Percentiles rank a stretch among this genome's conserved stretches.
phyloP scores from a whole-genome alignment of 2,113 vertebrate genomes.

The Thunnus thynnus region DNA sequence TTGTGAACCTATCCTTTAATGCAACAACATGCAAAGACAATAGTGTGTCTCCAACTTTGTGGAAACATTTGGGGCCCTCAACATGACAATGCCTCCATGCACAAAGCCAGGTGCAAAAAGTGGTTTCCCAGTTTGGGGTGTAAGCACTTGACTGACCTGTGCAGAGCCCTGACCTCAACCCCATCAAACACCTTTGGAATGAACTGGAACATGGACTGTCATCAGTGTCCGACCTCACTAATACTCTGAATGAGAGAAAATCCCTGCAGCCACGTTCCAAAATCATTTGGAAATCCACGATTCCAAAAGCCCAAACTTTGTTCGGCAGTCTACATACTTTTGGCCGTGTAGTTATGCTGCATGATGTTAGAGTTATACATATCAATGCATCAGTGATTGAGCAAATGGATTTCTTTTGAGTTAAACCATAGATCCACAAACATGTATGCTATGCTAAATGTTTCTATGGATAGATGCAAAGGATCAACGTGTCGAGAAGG shows the following conservation, averaged over 20 bases:
- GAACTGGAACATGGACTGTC: constrained; percentile 1
- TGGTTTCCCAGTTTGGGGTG: constrained; percentile 2
- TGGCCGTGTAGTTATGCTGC: not conserved
- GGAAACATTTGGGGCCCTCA: not conserved
- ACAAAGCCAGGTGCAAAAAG: constrained; percentile 11
- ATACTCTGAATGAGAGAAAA: constrained; percentile 5
- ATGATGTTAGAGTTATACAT: not conserved
- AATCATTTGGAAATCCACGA: constrained; percentile 3
- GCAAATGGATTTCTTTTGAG: not conserved
- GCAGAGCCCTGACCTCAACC: constrained; percentile 1
- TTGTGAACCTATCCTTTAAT: not conserved
- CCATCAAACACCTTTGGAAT: not conserved
- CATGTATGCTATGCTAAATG: constrained; percentile 57
- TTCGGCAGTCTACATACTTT: not conserved
- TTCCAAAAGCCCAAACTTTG: constrained; percentile 1
- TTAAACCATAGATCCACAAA: constrained; percentile 20
- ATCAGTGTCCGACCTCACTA: constrained; percentile 11
- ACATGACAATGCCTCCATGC: not conserved
- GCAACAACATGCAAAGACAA: not conserved
- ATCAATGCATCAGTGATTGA: not conserved
- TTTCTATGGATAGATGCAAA: constrained; percentile 34
- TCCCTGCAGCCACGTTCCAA: not conserved
- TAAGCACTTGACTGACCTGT: constrained; percentile 16
- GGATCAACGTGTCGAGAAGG: constrained; percentile 53
- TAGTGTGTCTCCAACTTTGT: not conserved